Evolutionary conservation across 2,113 vertebrate genomes (phyloP), one percentile per base, ranked within the genome.

Genomic region (Phalacrocorax carbo): DNA sequence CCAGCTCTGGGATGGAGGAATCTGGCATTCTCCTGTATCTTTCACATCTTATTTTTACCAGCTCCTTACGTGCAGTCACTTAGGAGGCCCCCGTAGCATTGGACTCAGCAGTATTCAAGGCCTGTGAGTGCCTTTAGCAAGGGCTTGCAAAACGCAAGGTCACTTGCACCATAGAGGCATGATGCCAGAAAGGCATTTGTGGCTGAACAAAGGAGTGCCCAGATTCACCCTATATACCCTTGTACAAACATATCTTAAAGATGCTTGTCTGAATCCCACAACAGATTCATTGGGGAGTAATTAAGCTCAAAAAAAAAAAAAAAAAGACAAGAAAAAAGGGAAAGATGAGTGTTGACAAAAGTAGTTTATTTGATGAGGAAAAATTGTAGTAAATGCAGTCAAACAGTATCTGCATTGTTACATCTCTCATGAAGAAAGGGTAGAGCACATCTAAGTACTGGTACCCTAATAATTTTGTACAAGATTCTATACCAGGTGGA

Each of bases 261-360:
- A 44, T 62, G 38, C 62, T 42, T 77, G 10, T 65, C 61, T 66
- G 68, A 92, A 60, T 86, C n/a, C 52, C n/a, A 32, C 17, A 71
- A n/a, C 9, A 65, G 54, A 72, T 42, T 72, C 18, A 19, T 21
- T 48, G 15, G 20, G 38, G 13, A 55, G 13, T 83, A 73, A 78
- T 65, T 18, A 81, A 84, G 68, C 5, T 38, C 36, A 30, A 25
- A 68, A 62, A 60, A 5, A 57, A 46, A 42, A 25, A 73, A 51
- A 65, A 72, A 51, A 83, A n/a, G 23, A 16, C 9, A 44, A 44
- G 13, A 44, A 18, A 8, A 46, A 44, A 44, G 42, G 19, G 42
- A 69, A 3, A n/a, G 0, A 65, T 7, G 13, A 82, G 5, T 1
- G 0, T 76, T 76, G 52, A 64, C 9, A 55, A 71, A 83, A 89